phyloP scores from a whole-genome alignment of 23 tunicate species.

The Trididemnum clinides region DNA sequence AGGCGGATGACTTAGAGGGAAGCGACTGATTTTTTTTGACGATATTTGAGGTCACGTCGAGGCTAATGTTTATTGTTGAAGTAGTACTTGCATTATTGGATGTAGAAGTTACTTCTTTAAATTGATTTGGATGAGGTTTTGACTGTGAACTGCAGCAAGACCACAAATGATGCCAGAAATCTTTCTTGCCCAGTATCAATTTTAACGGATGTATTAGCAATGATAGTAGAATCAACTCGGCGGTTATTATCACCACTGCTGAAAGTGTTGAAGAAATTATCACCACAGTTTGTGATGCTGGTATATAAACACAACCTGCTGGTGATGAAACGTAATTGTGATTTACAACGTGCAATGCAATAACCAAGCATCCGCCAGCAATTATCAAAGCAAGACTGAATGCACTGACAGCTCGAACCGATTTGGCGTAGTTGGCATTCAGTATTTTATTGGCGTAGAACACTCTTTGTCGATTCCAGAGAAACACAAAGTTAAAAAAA shows the following conservation, averaged over 20 bases:
- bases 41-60: no score
- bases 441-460: slow-evolving; percentile 63
- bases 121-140: no score
- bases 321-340: slow-evolving; percentile 1
- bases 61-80: no score
- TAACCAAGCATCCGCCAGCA: neutral
- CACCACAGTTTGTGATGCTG: neutral
- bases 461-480: slow-evolving; percentile 63
- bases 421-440: slow-evolving; percentile 5
- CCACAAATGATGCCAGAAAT: no score
- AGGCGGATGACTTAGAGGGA: no score
- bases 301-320: slow-evolving; percentile 19
- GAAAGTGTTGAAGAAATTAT: neutral
- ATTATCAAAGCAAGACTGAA: slow-evolving; percentile 35
- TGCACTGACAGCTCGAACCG: slow-evolving; percentile 33
- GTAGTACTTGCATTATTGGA: no score
- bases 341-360: neutral
- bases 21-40: no score
- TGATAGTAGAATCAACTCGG: neutral
- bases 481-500: slow-evolving; percentile 30
- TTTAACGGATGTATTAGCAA: neutral
- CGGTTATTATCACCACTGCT: neutral
- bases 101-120: no score
- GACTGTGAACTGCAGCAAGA: no score
- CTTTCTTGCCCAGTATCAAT: no score